Evolutionary conservation across 2,113 vertebrate species (phyloP), one percentile per base, ranked within the genome.

Genomic region (Bubo blakistoni): DNA sequence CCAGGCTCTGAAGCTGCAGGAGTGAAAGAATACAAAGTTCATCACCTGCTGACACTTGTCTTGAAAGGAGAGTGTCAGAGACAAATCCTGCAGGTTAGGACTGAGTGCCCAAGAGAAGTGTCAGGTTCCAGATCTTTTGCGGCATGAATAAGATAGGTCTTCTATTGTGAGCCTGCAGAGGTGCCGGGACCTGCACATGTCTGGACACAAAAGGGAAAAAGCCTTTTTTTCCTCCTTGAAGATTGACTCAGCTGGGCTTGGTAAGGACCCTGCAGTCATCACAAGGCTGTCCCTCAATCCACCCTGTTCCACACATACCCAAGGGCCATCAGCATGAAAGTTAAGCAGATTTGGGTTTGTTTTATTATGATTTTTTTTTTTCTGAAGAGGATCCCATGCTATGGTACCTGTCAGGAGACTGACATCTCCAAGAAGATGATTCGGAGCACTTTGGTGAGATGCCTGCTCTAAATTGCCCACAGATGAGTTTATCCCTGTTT

Each of bases 21-120:
- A 95, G 91, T 38, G 73, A 95, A 95, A 97, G 86, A 96, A 97
- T 90, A 93, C 78, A 87, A 95, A 97, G 97, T 97, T 98, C 79
- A 70, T 76, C 87, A 92, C 95, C 97, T 96, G 94, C 96, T 93
- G 96, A 92, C 94, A 83, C 90, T 95, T 62, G 51, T 85, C 76
- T 96, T 65, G 86, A 85, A 94, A 81, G 69, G 47, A 90, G 87
- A 94, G 94, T 30, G 59, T 73, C 57, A 65, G 95, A 95, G 77
- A 44, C 86, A 90, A 90, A 77, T 95, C 96, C 82, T 95, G 90
- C 67, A 7, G 2, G 73, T 54, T 88, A 81, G 81, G 88, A 88
- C 63, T 88, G 82, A 94, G 59, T 90, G 90, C 80, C 86, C 85
- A 71, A 65, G 79, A 93, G 57, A 73, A 97, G 91, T 85, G 86